phyloP scores from a whole-genome alignment of 2,113 vertebrate species.

The Natator depressus region DNA sequence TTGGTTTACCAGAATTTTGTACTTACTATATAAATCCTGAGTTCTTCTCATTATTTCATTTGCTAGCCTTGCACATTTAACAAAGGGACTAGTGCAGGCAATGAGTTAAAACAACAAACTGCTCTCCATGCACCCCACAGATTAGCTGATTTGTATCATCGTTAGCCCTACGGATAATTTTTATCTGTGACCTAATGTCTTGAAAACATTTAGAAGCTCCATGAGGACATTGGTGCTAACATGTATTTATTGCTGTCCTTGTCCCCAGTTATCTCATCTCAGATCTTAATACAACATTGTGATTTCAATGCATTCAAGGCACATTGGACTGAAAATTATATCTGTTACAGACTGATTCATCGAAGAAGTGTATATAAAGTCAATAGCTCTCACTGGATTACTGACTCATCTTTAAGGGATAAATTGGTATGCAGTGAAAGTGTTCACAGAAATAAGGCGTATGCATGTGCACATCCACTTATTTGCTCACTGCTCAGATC shows the following conservation, averaged over 20 bases:
- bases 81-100: background rate
- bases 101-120: background rate
- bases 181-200: rapidly evolving
- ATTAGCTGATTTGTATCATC: background rate
- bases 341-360: background rate
- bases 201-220: background rate
- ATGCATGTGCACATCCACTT: background rate
- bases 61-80: background rate
- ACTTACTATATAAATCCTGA: background rate
- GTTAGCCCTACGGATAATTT: background rate
- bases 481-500: background rate
- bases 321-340: background rate
- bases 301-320: background rate
- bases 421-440: slow-evolving; percentile 3
- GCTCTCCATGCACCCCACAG: background rate
- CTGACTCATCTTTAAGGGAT: background rate
- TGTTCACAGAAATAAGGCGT: background rate
- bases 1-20: background rate
- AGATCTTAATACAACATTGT: background rate
- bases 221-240: background rate
- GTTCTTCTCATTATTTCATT: background rate
- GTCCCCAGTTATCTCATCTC: background rate
- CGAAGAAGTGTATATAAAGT: background rate
- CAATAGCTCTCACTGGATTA: background rate
- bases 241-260: background rate